Evolutionary conservation across 2,888 invertebrate genomes (phyloP), one percentile per base, ranked within the genome.

Genomic region (Priocnemis perturbator): DNA sequence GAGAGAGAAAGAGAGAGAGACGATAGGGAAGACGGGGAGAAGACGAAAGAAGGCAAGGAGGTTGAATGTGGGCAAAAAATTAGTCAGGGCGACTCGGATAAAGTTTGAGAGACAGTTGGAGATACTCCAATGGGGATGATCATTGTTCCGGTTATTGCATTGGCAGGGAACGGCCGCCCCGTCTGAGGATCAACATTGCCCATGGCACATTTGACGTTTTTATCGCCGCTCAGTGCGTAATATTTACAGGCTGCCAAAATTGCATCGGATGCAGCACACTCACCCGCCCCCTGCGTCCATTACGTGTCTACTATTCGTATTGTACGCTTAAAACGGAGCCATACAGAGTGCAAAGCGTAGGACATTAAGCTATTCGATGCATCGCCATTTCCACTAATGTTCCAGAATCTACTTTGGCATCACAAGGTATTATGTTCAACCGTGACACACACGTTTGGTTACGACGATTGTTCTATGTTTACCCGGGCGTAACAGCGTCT

Each of bases 81-180:
- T 76, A 73, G 52, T 26, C 48, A 45, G 53, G 30, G 59, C 30
- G 61, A 56, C 44, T 17, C 14, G 45, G 52, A 67, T 44, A 48
- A 57, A 62, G 62, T 60, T 64, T 55, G 58, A 60, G 62, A 56
- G 55, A 62, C 58, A 76, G 74, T 85, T 86, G 85, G 85, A 86
- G 68, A 69, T 69, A 69, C 66, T 86, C 86, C 85, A 86, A 85
- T 76, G 74, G 67, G 74, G 67, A 83, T 84, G 78, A 86, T 83
- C 81, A 84, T 86, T 82, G 81, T 80, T 83, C 81, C 63, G 73
- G 79, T 83, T 83, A 83, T 82, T 82, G 77, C 74, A 77, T 73
- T 72, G 79, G 66, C 79, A 77, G 67, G 70, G 66, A 72, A 61
- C 77, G 76, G 72, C 81, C 76, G 4, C 37, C 37, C 81, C 76